These are phyloP conservation scores for Stichodactyla mertensii DNA, from an alignment of 64 coral and sea anemone genomes.

Conservation along the genomic window DNA sequence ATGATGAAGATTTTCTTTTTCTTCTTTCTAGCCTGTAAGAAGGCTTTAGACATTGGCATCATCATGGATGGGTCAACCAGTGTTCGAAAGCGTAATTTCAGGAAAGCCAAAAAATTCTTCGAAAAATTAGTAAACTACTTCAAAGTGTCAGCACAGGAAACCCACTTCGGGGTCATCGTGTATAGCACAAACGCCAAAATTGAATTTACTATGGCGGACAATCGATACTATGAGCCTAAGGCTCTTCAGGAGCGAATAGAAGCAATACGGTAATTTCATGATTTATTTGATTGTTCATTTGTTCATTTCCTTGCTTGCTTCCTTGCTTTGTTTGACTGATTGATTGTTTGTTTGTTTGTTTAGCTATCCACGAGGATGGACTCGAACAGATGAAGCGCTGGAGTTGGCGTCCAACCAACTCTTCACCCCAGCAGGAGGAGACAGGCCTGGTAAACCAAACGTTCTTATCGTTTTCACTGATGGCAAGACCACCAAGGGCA, in stretches of 20 bases:
- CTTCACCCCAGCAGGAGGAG: too few species aligned
- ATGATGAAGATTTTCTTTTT: background rate
- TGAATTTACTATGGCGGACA: slow-evolving; percentile 25
- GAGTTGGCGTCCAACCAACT: too few species aligned
- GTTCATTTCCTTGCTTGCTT: too few species aligned
- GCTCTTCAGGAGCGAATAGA: background rate
- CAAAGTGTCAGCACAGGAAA: slow-evolving; percentile 48
- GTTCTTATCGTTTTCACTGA: too few species aligned
- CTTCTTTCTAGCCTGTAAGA: slow-evolving; percentile 45
- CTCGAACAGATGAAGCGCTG: too few species aligned
- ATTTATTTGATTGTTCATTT: too few species aligned
- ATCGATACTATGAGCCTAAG: slow-evolving; percentile 5
- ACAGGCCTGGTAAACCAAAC: too few species aligned
- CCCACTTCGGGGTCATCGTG: slow-evolving; percentile 51
- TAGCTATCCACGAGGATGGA: too few species aligned
- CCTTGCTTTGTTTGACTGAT: too few species aligned
- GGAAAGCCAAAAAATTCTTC: slow-evolving; percentile 38
- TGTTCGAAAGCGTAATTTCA: slow-evolving; percentile 29
- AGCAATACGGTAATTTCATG: background rate
- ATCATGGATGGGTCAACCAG: slow-evolving; percentile 52
- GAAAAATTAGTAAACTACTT: slow-evolving; percentile 37
- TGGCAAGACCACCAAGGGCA: too few species aligned
- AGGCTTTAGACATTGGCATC: slow-evolving; percentile 48
- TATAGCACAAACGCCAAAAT: slow-evolving; percentile 2
- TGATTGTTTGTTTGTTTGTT: too few species aligned